Base-by-base conservation (phyloP, 2,888 invertebrate genomes). In the Drosophila atripex region DNA sequence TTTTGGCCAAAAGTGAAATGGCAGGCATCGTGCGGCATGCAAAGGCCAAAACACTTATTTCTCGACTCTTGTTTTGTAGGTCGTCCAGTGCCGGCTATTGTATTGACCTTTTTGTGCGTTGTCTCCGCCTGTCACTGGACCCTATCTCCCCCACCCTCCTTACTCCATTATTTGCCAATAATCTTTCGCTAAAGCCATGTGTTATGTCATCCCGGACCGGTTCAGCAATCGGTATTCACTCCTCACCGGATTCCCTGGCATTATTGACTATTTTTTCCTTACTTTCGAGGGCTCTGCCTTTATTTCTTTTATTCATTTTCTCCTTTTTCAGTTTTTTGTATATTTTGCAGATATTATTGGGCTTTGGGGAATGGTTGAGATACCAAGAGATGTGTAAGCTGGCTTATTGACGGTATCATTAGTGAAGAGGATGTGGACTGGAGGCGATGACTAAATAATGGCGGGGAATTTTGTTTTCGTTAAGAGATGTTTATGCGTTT, bases 201-300 rank as follows among this genome's bases (percentile, higher is more conserved):
- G 83, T 86, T 86, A 86, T 85, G 78, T 87, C 85, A 87, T 83
- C 75, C 65, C 69, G 75, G 76, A 87, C 83, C 77, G 87, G 85
- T 85, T 78, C 71, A 75, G 76, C 72, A 56, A 28, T 58, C 46
- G 51, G 35, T 55, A 71, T 75, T 59, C 68, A 38, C 43, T 68
- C 64, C 71, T 52, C 21, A 51, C 30, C 64, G 65, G 65, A 77
- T 77, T 61, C 78, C 74, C 82, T 69, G 78, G 25, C 69, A 76
- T 75, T 75, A 66, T 58, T 56, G 53, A 61, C 52, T 75, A 58
- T 77, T 41, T 45, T 43, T 41, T 45, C 9, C 39, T 41, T n/a
- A 35, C 35, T 14, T 35, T 35, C 35, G 35, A 76, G 78, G 83
- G 80, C 60, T 71, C 54, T 60, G 79, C 41, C 25, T 66, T 59